Base-by-base conservation (phyloP, 2,113 vertebrate species). In the Picathartes gymnocephalus region DNA sequence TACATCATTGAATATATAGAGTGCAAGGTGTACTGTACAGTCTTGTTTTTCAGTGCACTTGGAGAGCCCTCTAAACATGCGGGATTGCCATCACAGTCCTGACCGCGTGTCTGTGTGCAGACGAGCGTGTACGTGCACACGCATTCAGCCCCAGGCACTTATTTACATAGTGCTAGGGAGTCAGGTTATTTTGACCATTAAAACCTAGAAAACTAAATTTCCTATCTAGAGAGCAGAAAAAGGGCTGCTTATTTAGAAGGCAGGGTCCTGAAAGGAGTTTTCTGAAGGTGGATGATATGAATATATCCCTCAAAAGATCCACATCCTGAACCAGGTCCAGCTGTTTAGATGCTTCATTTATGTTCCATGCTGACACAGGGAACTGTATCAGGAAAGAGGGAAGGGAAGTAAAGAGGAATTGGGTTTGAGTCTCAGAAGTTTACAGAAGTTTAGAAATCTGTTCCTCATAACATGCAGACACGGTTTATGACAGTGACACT, bases 51-150 rank as follows among this genome's bases (percentile, higher is more conserved):
- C 18, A 22, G 0, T 57, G 25, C 18, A 44, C 35, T 22, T 40
- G 39, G n/a, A 87, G 28, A 82, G 9, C 14, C 19, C 18, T 72
- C 11, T 65, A 42, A 70, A 83, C 2, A 3, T 4, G 11, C 42
- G 56, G 47, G 84, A n/a, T 44, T 47, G 10, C 39, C 35, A 62
- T 33, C 10, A 60, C 18, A 31, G 25, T 45, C 42, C 74, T 24
- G 45, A 60, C 27, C 30, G 20, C 0, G 3, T 0, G 0, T 24
- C 23, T 56, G 21, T 33, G 15, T 13, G 22, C 18, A 23, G n/a
- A 31, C 0, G 0, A 51, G 19, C 11, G 17, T 21, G 14, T 6
- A 42, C 0, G 4, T 35, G 23, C 25, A 56, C n/a, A 23, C 0
- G 2, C 6, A 25, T n/a, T 37, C 72, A 45, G 24, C 7, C 23